These are phyloP conservation scores for Tridacna gigas DNA, from an alignment of 2,888 invertebrate genomes.

Conservation along the genomic window DNA sequence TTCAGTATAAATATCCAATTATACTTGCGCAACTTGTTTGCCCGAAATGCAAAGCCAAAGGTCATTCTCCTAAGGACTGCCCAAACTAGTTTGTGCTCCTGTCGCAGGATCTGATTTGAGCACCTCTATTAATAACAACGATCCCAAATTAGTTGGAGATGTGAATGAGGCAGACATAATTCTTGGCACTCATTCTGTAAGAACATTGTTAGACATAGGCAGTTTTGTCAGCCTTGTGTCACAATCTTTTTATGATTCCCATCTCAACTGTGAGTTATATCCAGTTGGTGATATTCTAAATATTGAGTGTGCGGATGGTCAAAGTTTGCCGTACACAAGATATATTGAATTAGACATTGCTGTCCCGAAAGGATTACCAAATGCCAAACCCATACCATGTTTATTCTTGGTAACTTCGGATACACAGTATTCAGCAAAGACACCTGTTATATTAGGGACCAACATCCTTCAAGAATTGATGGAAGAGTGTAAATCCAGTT, in stretches of 20 bases:
- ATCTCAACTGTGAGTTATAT: constrained; percentile 8
- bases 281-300: constrained; percentile 26
- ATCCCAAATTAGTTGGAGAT: constrained; percentile 34
- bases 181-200: background rate
- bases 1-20: background rate
- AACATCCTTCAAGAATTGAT: constrained; percentile 31
- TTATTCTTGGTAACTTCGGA: constrained; percentile 42
- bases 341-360: constrained; percentile 36
- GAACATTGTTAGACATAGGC: constrained; percentile 40
- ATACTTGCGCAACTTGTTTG: background rate
- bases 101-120: background rate
- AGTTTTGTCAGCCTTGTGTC: constrained; percentile 34
- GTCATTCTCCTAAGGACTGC: background rate
- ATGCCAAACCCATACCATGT: background rate
- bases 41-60: background rate
- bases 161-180: constrained; percentile 16
- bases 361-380: constrained; percentile 12
- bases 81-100: too few species aligned
- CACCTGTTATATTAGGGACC: constrained; percentile 47
- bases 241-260: constrained; percentile 15
- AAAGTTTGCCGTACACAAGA: constrained; percentile 28
- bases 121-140: background rate
- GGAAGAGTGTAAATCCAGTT: too few species aligned
- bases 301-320: constrained; percentile 52
- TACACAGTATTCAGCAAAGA: too few species aligned